phyloP scores from a whole-genome alignment of 2,888 invertebrate genomes.

The Leptopilina drosophilae region DNA sequence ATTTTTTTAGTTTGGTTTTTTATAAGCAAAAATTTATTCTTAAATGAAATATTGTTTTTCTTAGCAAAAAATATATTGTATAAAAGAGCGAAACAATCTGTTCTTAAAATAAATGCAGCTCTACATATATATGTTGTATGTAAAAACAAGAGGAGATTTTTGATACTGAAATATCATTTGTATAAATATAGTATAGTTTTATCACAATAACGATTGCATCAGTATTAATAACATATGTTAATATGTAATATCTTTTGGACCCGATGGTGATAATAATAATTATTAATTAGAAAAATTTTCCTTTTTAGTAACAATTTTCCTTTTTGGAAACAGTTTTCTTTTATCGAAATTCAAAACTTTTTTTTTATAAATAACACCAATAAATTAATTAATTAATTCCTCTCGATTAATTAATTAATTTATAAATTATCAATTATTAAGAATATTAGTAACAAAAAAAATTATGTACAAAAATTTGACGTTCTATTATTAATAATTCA shows the following conservation, averaged over 20 bases:
- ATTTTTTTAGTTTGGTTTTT: neutral
- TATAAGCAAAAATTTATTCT: neutral
- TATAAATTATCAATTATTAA: too few relatives aligned
- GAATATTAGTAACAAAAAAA: too few relatives aligned
- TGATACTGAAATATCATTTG: constrained; percentile 50
- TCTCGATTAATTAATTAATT: too few relatives aligned
- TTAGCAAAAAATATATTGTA: too few relatives aligned
- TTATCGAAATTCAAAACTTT: too few relatives aligned
- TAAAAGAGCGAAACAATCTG: constrained; percentile 7
- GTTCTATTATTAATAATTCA: too few relatives aligned
- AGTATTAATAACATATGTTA: constrained; percentile 47
- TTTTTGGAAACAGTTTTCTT: too few relatives aligned
- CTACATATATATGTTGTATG: constrained; percentile 38
- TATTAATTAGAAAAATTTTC: neutral
- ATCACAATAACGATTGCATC: constrained; percentile 53
- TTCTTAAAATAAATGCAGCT: constrained; percentile 41
- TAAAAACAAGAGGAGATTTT: constrained; percentile 46
- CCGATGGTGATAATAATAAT: neutral
- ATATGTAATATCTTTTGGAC: constrained; percentile 32
- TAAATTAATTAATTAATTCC: too few relatives aligned
- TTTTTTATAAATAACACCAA: too few relatives aligned
- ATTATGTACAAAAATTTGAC: too few relatives aligned
- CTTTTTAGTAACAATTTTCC: too few relatives aligned
- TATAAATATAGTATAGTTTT: constrained; percentile 53
- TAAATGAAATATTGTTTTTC: neutral